Evolutionary conservation across 2,797 vertebrate species (phyloP), one percentile per base, ranked within the genome.

Genomic region (Chrosomus eos): DNA sequence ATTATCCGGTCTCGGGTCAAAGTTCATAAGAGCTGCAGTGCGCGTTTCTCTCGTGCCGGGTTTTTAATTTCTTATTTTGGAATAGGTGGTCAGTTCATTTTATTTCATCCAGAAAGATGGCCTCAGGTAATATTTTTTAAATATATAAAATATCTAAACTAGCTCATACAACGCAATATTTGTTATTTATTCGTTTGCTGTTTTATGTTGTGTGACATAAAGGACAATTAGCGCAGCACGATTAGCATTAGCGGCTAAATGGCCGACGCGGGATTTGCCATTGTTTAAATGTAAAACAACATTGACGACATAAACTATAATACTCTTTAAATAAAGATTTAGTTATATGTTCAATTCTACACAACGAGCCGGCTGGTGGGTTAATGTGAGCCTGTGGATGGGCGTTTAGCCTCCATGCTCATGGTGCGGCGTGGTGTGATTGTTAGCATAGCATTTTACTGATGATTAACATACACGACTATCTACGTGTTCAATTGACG

Each of bases 321-420:
- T 11, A 1, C 1, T 51, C 0, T 51, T 51, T 6, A 31, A 21
- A 9, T 28, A 31, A 18, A 31, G n/a, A n/a, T n/a, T n/a, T 16
- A 1, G n/a, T 6, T 28, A 1, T 3, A 1, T 33, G 9, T 14
- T 13, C 13, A 36, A 2, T 26, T 11, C 0, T 26, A 10, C 8
- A 40, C 13, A 9, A 2, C 5, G 5, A 45, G 5, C 1, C 11
- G 9, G 14, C 6, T 7, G 2, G 0, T 23, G 3, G 11, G 19
- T 21, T 3, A 1, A 1, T 18, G 0, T 45, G 3, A 3, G 45
- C 5, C 45, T 48, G 16, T 5, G 16, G 18, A 11, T 16, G 28
- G 7, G 21, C 33, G 88, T 85, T 89, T 89, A 86, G 92, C 91
- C 92, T 93, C 93, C 94, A 94, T 94, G 94, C 94, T 92, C 70